These are phyloP conservation scores for Botrylloides violaceus DNA, from an alignment of 23 tunicate species.

Conservation along the genomic window DNA sequence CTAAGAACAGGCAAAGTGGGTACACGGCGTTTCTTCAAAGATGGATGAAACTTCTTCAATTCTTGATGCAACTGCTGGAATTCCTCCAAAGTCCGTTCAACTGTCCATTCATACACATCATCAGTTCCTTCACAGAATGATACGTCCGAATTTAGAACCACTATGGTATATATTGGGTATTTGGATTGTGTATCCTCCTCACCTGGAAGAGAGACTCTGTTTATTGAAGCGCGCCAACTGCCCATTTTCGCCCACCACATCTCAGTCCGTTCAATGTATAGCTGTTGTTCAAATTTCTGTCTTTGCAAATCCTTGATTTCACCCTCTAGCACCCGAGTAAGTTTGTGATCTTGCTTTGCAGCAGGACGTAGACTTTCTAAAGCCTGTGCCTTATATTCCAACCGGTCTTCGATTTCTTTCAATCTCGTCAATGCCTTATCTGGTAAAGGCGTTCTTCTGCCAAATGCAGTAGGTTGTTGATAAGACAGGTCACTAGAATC, in stretches of 20 bases:
- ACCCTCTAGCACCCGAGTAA: conserved; percentile 29
- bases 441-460: conserved; percentile 10
- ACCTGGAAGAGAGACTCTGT: conserved; percentile 9
- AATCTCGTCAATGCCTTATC: conserved; percentile 37
- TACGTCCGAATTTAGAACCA: conserved; percentile 61
- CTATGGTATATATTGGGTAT: conserved; percentile 39
- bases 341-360: conserved; percentile 50
- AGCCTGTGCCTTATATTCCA: conserved; percentile 93
- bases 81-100: conserved; percentile 44
- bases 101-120: conserved; percentile 89
- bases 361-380: conserved; percentile 46
- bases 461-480: conserved; percentile 23
- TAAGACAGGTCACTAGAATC: background rate
- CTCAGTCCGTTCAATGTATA: conserved; percentile 54
- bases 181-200: conserved; percentile 12
- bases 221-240: conserved; percentile 59
- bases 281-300: conserved; percentile 54
- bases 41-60: conserved; percentile 45
- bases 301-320: conserved; percentile 54
- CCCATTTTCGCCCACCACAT: conserved; percentile 85
- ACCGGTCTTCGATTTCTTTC: conserved; percentile 44
- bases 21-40: conserved; percentile 44
- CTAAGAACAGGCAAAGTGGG: conserved; percentile 78
- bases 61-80: conserved; percentile 66
- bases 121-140: conserved; percentile 48